A percentile compares a stretch with the other conserved stretches of the same genome.
These are phyloP conservation scores for Periophthalmus modestus DNA, from an alignment of 2,113 vertebrate genomes.

Conservation along the genomic window DNA sequence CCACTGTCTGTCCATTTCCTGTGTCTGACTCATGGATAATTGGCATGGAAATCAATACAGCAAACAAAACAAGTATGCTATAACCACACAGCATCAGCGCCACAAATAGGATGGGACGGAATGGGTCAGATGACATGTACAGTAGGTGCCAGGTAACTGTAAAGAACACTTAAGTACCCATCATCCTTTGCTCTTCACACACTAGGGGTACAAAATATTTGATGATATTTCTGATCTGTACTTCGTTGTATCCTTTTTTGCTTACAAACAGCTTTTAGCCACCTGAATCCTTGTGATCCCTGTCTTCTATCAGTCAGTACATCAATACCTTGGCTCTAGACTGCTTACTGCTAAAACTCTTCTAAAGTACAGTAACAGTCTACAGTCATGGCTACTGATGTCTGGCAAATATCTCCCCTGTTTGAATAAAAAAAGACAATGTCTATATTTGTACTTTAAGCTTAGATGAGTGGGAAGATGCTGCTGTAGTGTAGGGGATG, in stretches of 20 bases:
- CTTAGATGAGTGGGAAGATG: constrained; percentile 44
- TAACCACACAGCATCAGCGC: constrained; percentile 23
- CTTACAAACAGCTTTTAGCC: constrained; percentile 14
- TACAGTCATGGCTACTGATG: constrained; percentile 99
- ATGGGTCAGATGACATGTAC: not conserved
- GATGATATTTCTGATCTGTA: constrained; percentile 17
- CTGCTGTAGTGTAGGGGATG: constrained; percentile 22
- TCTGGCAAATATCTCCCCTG: constrained; percentile 80
- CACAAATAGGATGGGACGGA: constrained; percentile 23
- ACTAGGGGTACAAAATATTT: constrained; percentile 23
- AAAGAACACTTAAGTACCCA: not conserved
- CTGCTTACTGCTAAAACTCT: constrained; percentile 93
- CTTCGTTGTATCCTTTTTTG: constrained; percentile 12
- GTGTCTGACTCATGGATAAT: constrained; percentile 69
- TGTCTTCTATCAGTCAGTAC: constrained; percentile 75
- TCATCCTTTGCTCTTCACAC: constrained; percentile 11
- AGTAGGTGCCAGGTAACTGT: constrained; percentile 11
- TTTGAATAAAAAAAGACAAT: constrained; percentile 15
- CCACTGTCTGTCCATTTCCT: constrained; percentile 56
- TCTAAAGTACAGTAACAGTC: constrained; percentile 94
- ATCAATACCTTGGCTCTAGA: constrained; percentile 98
- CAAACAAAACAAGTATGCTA: constrained; percentile 57
- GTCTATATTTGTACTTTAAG: constrained; percentile 20
- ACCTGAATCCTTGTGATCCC: constrained; percentile 18
- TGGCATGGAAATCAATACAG: constrained; percentile 67